These are phyloP conservation scores for Leucoptera coffeella DNA, from an alignment of 2,888 invertebrate genomes.

Conservation along the genomic window DNA sequence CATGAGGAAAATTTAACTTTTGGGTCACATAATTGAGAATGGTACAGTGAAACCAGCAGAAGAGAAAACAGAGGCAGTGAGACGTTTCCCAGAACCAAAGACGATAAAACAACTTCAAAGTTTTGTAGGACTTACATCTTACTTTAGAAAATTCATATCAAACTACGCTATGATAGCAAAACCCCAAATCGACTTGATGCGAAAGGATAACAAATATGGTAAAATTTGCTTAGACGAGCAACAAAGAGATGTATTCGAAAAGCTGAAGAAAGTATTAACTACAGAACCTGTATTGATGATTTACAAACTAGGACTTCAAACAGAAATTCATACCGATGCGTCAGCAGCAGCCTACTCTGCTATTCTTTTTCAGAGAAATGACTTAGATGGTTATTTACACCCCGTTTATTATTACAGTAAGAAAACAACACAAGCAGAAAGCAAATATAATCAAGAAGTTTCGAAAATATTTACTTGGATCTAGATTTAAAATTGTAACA, in stretches of 20 bases:
- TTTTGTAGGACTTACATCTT: slow-evolving; percentile 2
- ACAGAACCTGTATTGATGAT: too few species aligned
- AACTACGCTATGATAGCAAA: slow-evolving; percentile 5
- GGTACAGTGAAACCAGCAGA: not conserved
- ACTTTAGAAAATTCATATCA: too few species aligned
- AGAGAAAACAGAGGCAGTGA: slow-evolving; percentile 1
- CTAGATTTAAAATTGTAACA: slow-evolving; percentile 6
- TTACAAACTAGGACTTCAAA: slow-evolving; percentile 1
- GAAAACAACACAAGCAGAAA: too few species aligned
- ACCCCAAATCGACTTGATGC: slow-evolving; percentile 1
- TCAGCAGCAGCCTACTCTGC: not conserved
- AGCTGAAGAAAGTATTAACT: too few species aligned
- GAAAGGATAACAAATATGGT: slow-evolving; percentile 4
- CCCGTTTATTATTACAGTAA: too few species aligned
- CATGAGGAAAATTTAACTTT: not conserved
- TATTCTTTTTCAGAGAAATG: slow-evolving; percentile 2
- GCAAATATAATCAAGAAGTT: slow-evolving; percentile 6
- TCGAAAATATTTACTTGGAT: slow-evolving; percentile 5
- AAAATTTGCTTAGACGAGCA: slow-evolving; percentile 1
- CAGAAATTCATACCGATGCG: slow-evolving; percentile 4
- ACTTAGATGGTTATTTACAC: too few species aligned
- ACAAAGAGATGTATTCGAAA: slow-evolving; percentile 1
- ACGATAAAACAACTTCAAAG: slow-evolving; percentile 1
- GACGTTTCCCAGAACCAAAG: not conserved
- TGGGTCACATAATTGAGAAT: slow-evolving; percentile 2